Base-by-base conservation (phyloP, 2,113 vertebrate genomes). In the Corvus cornix region DNA sequence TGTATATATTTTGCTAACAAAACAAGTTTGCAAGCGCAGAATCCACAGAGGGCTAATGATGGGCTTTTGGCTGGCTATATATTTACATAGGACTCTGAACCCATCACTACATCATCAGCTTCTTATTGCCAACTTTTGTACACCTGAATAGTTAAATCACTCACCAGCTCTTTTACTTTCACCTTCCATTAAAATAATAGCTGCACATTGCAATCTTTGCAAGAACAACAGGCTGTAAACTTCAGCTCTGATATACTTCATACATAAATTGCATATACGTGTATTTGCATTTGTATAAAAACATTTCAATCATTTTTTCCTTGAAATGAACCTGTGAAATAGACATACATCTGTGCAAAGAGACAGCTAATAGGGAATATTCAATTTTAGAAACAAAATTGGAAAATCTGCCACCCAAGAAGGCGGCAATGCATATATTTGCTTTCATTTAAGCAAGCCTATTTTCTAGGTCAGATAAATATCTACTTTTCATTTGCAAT, bases 121-220 rank as follows among this genome's bases (percentile, higher is more conserved):
- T 96, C 92, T 96, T 96, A 84, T 84, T 89, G 60, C 64, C 37
- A 92, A 93, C 79, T 96, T 96, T 37, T 55, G 18, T 76, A 12
- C 30, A 72, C 72, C 49, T 81, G 28, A 28, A 66, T 52, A 70
- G 82, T 56, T 89, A 91, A 83, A 93, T 63, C 84, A 76, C 53
- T 95, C 93, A 44, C 70, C 64, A 86, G 64, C 85, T 84, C 44
- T 94, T 91, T 72, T 74, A 41, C 37, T 96, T 95, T 96, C 88
- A 93, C 77, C 90, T 96, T 90, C 82, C 92, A 93, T 86, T 96
- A 90, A 94, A 96, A 95, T 94, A 96, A 93, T 93, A 84, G 80
- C 76, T 74, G 31, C 67, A 86, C 16, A 41, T 52, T 76, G 86
- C 68, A 94, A 67, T 84, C 82, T 96, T 96, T 81, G 64, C 56